A percentile compares a stretch with the other conserved stretches of the same genome.
phyloP scores from a whole-genome alignment of 1,140 invertebrate genomes.

The Pachypsylla venusta region DNA sequence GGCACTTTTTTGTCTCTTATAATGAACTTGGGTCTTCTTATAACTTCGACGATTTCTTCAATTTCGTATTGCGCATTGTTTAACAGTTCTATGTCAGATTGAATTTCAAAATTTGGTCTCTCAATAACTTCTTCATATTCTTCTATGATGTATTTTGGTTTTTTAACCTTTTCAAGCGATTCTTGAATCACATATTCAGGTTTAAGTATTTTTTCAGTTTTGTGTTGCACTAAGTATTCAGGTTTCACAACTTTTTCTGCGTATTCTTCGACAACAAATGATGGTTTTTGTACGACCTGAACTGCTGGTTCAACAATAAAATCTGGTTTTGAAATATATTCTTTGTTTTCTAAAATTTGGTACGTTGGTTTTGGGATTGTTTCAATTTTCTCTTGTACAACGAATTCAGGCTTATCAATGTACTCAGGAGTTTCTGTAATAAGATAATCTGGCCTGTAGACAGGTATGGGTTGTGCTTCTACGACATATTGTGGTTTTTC shows the following conservation, averaged over 20 bases:
- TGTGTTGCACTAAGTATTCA: not conserved
- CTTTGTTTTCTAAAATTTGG: not conserved
- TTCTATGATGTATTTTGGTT: conserved; percentile 1
- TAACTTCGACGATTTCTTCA: conserved; percentile 5
- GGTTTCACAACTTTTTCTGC: not conserved
- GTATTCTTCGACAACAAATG: not conserved
- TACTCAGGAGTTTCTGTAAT: not conserved
- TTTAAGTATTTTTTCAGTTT: not conserved
- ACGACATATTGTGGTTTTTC: not conserved
- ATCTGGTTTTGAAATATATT: conserved; percentile 1
- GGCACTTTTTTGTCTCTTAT: conserved; percentile 2
- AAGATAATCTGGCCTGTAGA: not conserved
- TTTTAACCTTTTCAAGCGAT: not conserved
- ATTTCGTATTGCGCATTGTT: not conserved
- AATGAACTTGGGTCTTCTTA: not conserved
- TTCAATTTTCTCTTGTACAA: not conserved
- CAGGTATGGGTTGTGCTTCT: not conserved
- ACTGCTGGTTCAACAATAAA: not conserved
- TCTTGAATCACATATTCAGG: conserved; percentile 3
- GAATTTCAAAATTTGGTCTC: conserved; percentile 5
- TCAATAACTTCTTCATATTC: conserved; percentile 5
- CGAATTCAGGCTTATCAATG: not conserved
- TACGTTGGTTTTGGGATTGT: not conserved
- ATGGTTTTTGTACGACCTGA: not conserved
- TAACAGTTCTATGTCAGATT: not conserved